Base-by-base conservation (phyloP, 1,140 invertebrate genomes). In the Nasonia vitripennis region DNA sequence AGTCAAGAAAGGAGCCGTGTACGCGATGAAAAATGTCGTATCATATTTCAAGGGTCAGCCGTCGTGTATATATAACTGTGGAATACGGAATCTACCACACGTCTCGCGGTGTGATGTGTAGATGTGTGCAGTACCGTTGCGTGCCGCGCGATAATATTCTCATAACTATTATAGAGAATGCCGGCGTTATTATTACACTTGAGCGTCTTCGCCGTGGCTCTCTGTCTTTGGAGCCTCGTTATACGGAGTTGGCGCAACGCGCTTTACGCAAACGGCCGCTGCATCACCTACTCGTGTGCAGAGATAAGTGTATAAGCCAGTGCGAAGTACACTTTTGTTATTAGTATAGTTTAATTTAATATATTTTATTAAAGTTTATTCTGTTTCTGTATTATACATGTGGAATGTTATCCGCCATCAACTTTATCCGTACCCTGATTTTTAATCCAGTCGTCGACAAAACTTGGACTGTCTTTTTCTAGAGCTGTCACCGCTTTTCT, bases 221-320 rank as follows among this genome's bases (percentile, higher is more conserved):
- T 55, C 73, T 45, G 11, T 55, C 27, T 79, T 62, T 5, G 34
- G 73, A 41, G 73, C 77, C 77, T 78, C 62, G 55, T 70, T 80
- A 45, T 45, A 41, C 9, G 1, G 17, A 77, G 74, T 77, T 77
- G 74, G 31, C 78, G 55, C 78, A 68, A 70, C 62, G n/a, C 41
- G 31, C 20, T 80, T 80, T 80, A 80, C 78, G 78, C 78, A 80
- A 80, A 80, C 78, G 37, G 7, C 73, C 37, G 31, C 34, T 77
- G 45, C n/a, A 12, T 48, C 73, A 10, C 4, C 70, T 37, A 37
- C 34, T 6, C 31, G 27, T 71, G 27, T 31, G 10, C 9, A 71
- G 0, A 71, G 10, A 71, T 31, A 71, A 71, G 6, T 31, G 70
- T 31, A 27, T 27, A 27, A 34, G 34, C 55, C n/a, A 62, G 55